Base-by-base conservation (phyloP, 2,797 vertebrate genomes). In the Takifugu rubripes region DNA sequence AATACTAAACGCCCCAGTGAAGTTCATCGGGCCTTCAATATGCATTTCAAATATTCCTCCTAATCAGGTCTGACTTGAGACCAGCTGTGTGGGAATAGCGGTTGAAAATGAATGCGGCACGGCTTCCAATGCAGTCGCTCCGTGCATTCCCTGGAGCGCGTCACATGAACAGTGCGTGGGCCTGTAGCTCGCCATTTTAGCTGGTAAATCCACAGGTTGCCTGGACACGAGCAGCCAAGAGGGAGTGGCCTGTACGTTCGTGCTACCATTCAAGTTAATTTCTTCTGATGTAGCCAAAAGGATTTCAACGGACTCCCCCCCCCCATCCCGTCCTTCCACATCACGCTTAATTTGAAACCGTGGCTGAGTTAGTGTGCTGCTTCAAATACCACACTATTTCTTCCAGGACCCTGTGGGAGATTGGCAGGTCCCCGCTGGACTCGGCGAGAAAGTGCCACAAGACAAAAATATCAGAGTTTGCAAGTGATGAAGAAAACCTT, bases 271-370 rank as follows among this genome's bases (percentile, higher is more conserved):
- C 56, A 36, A 24, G 75, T 84, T 78, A 82, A 87, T 85, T 89
- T 81, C 72, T 84, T 82, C 73, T 65, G 21, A 75, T 64, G 67
- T 64, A 65, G 82, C 84, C 82, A 69, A 79, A 81, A 73, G 65
- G 75, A 82, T 81, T 88, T 84, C 66, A 85, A 77, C 77, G 70
- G 68, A 73, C 27, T 1, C 27, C 56, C 25, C 44, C 17, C 47
- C 33, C 29, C 31, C 63, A 44, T 63, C 58, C 60, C 21, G 62
- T 66, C 57, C 63, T 68, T 66, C 69, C 81, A 82, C 84, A 89
- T 88, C 84, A 89, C 79, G 87, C 85, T 90, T 91, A 90, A 91
- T 92, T 92, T 91, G 89, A 90, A 85, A 81, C 79, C 86, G 73
- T 87, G 85, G 89, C 90, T 89, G 86, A 86, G 84, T 89, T 88